A percentile compares a stretch with the other conserved stretches of the same genome.
Evolutionary conservation across 1,140 invertebrate genomes (phyloP).

Genomic region (Colletes gigas): DNA sequence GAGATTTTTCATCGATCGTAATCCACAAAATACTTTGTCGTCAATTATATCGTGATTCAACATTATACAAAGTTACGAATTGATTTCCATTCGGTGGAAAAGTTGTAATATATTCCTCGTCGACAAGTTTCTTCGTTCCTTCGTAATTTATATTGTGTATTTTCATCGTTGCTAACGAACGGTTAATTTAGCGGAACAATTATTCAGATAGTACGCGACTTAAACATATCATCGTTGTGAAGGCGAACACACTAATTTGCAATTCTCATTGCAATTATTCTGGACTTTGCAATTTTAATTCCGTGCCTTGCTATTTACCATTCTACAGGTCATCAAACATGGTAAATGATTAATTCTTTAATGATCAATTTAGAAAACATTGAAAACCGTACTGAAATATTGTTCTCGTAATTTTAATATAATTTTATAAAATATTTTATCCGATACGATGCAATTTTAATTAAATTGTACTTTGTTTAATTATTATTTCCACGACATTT

Average conservation of each 20-base stretch:
- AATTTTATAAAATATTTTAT: too few species aligned
- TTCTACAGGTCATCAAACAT: background rate
- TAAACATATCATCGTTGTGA: background rate
- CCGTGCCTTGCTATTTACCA: background rate
- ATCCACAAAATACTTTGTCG: background rate
- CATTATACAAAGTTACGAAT: background rate
- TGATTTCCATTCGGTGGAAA: background rate
- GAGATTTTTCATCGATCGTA: background rate
- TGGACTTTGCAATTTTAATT: too few species aligned
- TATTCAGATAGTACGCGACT: constrained; percentile 6
- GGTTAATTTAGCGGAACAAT: background rate
- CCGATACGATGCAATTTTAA: too few species aligned
- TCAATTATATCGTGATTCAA: constrained; percentile 13
- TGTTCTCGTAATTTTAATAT: too few species aligned
- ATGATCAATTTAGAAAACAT: too few species aligned
- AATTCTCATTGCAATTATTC: too few species aligned
- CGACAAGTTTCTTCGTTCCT: background rate
- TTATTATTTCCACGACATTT: too few species aligned
- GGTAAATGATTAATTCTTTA: background rate
- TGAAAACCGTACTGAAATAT: too few species aligned
- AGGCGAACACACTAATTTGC: background rate
- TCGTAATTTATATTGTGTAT: background rate
- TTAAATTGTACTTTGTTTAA: too few species aligned
- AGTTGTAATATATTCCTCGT: constrained; percentile 9
- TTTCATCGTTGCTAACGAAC: background rate